Percentiles rank a stretch among this genome's conserved stretches.
These are phyloP conservation scores for Emydocephalus ijimae DNA, from an alignment of 2,113 vertebrate genomes.

Conservation along the genomic window DNA sequence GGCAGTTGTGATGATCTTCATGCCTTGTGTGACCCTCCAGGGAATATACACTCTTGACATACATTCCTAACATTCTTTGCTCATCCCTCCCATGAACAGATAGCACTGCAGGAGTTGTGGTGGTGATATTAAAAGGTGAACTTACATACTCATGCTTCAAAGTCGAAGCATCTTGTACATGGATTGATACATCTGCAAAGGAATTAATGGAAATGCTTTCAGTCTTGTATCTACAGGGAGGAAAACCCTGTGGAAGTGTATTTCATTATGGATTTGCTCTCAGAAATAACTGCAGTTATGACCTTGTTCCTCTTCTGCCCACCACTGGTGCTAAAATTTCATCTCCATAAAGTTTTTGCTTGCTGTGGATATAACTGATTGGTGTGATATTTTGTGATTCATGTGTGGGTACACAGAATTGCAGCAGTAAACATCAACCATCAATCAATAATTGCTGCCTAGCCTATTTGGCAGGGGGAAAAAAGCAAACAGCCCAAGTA, in stretches of 20 bases:
- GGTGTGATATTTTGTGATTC: background rate
- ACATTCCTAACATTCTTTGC: background rate
- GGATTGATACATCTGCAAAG: background rate
- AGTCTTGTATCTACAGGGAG: background rate
- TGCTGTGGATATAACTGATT: background rate
- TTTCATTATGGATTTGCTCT: background rate
- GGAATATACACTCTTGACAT: background rate
- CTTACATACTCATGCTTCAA: background rate
- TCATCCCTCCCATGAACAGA: background rate
- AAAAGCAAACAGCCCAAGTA: background rate
- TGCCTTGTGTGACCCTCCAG: background rate
- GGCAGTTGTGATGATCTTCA: background rate
- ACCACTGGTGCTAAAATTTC: background rate
- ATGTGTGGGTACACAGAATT: background rate
- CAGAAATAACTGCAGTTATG: background rate
- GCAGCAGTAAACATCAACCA: background rate
- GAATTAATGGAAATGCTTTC: background rate
- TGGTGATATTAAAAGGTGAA: background rate
- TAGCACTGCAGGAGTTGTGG: background rate
- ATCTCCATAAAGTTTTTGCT: background rate
- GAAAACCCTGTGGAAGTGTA: background rate
- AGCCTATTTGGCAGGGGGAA: background rate
- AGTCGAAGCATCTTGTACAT: background rate
- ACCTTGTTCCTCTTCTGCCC: background rate
- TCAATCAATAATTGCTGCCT: background rate